Conservation (phyloP, 2,797 vertebrate species). For the Dermochelys coriacea region DNA sequence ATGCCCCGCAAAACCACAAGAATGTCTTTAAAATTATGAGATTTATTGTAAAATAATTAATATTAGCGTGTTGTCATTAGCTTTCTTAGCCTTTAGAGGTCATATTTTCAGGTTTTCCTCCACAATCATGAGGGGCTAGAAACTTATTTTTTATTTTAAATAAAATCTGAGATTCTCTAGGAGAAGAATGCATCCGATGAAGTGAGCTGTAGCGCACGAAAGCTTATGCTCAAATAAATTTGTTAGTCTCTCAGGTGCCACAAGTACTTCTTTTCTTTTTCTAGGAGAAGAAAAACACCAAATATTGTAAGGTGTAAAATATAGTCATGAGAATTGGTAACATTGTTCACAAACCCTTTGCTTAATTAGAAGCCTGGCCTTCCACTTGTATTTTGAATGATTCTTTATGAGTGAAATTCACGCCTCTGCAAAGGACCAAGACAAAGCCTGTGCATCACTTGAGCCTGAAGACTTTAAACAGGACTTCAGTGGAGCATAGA, state of each 20-base stretch:
- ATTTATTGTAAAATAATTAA: neutral
- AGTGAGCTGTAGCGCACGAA: too few species aligned
- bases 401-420: neutral
- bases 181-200: too few species aligned
- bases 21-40: neutral
- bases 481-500: neutral
- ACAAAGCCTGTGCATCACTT: neutral
- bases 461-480: slow-evolving; percentile 22
- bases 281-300: neutral
- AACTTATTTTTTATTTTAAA: neutral
- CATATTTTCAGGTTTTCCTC: neutral
- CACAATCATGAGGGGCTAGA: neutral
- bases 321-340: neutral
- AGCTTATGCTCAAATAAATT: too few species aligned
- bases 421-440: neutral
- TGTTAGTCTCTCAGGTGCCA: too few species aligned
- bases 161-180: neutral
- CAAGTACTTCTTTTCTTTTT: too few species aligned
- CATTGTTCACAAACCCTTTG: neutral
- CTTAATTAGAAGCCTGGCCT: neutral
- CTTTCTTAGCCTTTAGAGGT: neutral
- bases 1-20: neutral
- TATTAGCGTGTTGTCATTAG: neutral
- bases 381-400: neutral
- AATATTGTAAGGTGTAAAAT: neutral